Evolutionary conservation across 2,888 invertebrate species (phyloP), one percentile per base, ranked within the genome.

Genomic region (Epirrhoe alternata): DNA sequence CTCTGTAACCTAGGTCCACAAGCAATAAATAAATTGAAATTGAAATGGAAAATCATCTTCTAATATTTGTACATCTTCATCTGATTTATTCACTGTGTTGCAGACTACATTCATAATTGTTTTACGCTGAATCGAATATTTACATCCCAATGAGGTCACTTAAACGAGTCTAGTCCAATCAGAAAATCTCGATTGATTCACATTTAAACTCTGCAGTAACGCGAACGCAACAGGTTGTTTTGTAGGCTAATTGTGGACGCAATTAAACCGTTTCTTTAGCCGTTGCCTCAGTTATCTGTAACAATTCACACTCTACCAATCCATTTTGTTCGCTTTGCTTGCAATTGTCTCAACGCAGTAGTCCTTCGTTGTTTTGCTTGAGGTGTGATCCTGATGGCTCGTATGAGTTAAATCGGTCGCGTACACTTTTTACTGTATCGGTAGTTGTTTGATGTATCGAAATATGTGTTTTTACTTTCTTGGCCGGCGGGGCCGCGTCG

Each of bases 171-270:
- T 51, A 54, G 50, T 61, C 50, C 17, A 38, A 52, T 51, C 35
- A 53, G 50, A 57, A 59, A 35, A 61, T 65, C 57, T 63, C 63
- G 31, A 57, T 61, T 49, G 42, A 64, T 68, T 76, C 72, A 66
- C 76, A 59, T 81, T 49, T 78, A 77, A 82, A 76, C 76, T 79
- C 74, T 83, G 77, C 73, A 79, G 79, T 77, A 81, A 83, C 81
- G 77, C 74, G 76, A 80, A 77, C 71, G 83, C 88, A 87, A 88
- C 88, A 88, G 86, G 88, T 89, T 81, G 86, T 83, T 88, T 86
- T 86, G 83, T 87, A 84, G 82, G 85, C 84, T 89, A 88, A 89
- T 89, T 86, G 85, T 86, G 79, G 80, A 82, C 80, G 82, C 84
- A 86, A 87, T 89, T 86, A 85, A 87, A 85, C 86, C 70, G 83